Evolutionary conservation across 2,888 invertebrate species (phyloP), one percentile per base, ranked within the genome.

Genomic region (Laspeyria flexula): DNA sequence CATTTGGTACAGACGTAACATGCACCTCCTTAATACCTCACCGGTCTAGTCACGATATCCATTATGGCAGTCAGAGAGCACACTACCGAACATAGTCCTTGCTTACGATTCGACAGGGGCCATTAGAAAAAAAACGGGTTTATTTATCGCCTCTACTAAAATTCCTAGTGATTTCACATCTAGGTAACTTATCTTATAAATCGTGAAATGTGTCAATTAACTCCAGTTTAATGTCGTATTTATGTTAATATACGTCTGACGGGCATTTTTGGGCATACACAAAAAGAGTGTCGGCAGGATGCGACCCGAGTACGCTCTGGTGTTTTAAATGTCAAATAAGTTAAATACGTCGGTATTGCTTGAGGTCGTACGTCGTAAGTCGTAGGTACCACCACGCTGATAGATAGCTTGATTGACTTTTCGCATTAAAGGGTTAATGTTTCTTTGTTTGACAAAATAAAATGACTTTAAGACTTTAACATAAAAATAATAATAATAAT

Each of bases 121-220:
- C 73, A 59, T 71, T 71, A 72, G 70, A 71, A 76, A 76, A 76
- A 75, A 73, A 68, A 61, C 61, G 45, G 46, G 54, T 64, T 60
- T 66, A 71, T 70, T 69, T 69, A 70, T 71, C 44, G 53, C 55
- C 68, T 67, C 64, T 59, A 70, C 64, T 66, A 70, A 69, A 70
- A 70, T 69, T 69, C 69, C 71, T 69, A 75, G 71, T 83, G 85
- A 84, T 75, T 81, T 71, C 73, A 78, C 73, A 67, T 70, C 71
- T 66, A 77, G 70, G 81, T 79, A 81, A 78, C 75, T 79, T 75
- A 78, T 72, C 73, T 76, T 77, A 91, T 90, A 91, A 90, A 91
- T 91, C 90, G 83, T 86, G 79, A 82, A 83, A 90, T 85, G 86
- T 89, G 91, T 92, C 91, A 91, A 92, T 92, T 91, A 91, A 90